These are phyloP conservation scores for Synergus umbraculus DNA, from an alignment of 2,888 invertebrate species.

Conservation along the genomic window DNA sequence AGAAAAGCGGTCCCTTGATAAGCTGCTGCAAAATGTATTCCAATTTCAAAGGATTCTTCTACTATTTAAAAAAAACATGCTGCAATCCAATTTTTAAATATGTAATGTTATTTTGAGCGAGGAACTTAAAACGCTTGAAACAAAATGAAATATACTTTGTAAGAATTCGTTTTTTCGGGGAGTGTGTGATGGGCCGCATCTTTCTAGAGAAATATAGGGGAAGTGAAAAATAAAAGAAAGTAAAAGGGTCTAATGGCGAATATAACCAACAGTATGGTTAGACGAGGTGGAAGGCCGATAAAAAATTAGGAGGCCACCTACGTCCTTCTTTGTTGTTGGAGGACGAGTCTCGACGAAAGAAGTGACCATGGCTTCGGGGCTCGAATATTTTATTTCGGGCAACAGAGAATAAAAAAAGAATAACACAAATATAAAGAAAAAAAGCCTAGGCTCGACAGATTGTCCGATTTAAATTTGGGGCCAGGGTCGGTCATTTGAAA, in stretches of 20 bases:
- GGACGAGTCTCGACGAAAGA: constrained; percentile 36
- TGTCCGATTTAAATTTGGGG: constrained; percentile 34
- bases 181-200: neutral
- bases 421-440: neutral
- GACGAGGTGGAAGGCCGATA: constrained; percentile 44
- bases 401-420: constrained; percentile 28
- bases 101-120: no score
- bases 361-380: constrained; percentile 37
- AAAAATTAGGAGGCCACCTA: constrained; percentile 45
- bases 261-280: constrained; percentile 37
- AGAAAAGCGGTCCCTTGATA: neutral
- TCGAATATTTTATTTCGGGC: constrained; percentile 40
- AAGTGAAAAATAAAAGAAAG: constrained; percentile 12
- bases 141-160: neutral
- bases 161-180: neutral
- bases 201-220: neutral
- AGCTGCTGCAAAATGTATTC: neutral
- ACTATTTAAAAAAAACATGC: neutral
- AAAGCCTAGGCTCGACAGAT: constrained; percentile 32
- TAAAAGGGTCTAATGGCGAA: constrained; percentile 5
- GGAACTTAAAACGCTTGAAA: no score
- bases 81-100: no score
- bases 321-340: constrained; percentile 41
- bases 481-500: constrained; percentile 36
- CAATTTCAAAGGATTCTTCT: neutral